These are phyloP conservation scores for Lamellibrachia luymesi DNA, from an alignment of 1,140 invertebrate species.

Conservation along the genomic window DNA sequence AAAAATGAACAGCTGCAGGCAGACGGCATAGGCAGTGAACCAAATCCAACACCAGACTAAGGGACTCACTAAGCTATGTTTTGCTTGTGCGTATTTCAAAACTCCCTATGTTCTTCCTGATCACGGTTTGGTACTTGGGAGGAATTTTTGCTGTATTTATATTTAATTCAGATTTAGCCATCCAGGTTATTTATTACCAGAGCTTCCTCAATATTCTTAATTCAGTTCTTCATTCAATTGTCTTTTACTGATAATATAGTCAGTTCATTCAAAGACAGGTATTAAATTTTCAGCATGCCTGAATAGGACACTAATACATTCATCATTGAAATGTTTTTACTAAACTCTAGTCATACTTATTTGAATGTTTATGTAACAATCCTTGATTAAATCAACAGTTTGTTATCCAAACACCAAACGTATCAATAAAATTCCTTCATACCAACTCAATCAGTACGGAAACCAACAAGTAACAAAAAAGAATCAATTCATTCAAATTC, in stretches of 20 bases:
- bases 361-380: neutral
- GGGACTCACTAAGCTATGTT: neutral
- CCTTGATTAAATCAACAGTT: neutral
- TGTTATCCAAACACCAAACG: neutral
- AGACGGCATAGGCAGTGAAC: neutral
- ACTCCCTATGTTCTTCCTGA: too few species aligned
- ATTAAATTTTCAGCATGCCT: neutral
- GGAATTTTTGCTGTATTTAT: neutral
- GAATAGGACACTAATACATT: neutral
- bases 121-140: neutral
- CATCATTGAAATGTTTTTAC: neutral
- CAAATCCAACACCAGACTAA: neutral
- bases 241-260: neutral
- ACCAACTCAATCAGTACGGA: neutral
- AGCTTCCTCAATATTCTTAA: neutral
- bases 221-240: neutral
- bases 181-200: neutral
- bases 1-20: neutral
- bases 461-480: neutral
- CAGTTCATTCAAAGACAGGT: neutral
- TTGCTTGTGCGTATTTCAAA: neutral
- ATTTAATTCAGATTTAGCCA: neutral
- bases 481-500: neutral
- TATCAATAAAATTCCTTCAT: neutral
- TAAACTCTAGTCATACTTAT: neutral